Conservation (phyloP, 1,140 invertebrate genomes). For the Nasonia giraulti region DNA sequence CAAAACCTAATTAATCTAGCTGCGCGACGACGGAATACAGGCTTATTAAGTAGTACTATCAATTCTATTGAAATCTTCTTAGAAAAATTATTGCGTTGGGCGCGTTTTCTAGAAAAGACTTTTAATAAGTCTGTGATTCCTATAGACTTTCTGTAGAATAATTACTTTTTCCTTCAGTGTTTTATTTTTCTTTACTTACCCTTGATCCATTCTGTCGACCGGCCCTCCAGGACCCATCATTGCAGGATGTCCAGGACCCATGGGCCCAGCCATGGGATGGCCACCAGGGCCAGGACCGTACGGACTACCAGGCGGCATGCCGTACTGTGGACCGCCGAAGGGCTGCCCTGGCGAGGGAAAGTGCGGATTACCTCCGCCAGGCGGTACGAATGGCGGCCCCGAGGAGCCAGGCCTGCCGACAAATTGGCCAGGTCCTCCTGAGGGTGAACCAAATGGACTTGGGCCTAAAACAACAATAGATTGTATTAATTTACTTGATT, state of each 20-base stretch:
- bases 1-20: slow-evolving; percentile 38
- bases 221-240: slow-evolving; percentile 82
- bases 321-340: slow-evolving; percentile 79
- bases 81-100: background rate
- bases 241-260: slow-evolving; percentile 78
- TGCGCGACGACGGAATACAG: background rate
- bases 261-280: slow-evolving; percentile 78
- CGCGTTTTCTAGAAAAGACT: background rate
- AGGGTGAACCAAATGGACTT: slow-evolving; percentile 80
- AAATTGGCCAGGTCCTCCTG: slow-evolving; percentile 78
- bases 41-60: slow-evolving; percentile 8
- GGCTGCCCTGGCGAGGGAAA: slow-evolving; percentile 80
- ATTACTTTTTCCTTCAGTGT: background rate
- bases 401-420: slow-evolving; percentile 81
- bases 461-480: slow-evolving; percentile 63
- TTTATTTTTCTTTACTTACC: slow-evolving; percentile 74
- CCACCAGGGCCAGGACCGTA: slow-evolving; percentile 78
- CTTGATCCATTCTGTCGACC: slow-evolving; percentile 83
- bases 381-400: slow-evolving; percentile 80
- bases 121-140: background rate
- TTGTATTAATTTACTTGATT: background rate
- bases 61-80: background rate
- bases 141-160: background rate
- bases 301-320: slow-evolving; percentile 81
- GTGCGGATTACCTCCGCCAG: slow-evolving; percentile 79